Conservation (phyloP, 2,113 vertebrate genomes). For the Rissa tridactyla region DNA sequence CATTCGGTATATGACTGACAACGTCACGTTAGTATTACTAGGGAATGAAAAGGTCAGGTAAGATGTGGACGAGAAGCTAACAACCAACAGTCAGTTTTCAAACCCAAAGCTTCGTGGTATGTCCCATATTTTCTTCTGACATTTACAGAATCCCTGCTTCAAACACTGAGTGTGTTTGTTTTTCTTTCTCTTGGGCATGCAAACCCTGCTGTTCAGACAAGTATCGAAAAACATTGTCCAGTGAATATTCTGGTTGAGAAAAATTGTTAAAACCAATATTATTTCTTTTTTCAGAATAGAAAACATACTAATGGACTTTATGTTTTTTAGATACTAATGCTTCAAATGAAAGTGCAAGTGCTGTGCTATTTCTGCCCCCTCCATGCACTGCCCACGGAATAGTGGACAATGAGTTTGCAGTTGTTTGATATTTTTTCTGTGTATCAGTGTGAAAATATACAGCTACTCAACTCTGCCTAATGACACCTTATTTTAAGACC, state of each 20-base stretch:
- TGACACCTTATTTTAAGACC: background rate
- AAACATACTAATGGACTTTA: background rate
- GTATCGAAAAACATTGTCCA: background rate
- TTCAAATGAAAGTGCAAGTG: background rate
- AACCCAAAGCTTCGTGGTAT: background rate
- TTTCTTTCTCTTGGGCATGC: background rate
- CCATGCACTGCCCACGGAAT: rapidly evolving
- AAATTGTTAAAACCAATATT: background rate
- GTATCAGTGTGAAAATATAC: background rate
- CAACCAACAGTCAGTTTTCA: background rate
- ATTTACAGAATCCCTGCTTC: background rate
- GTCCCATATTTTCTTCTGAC: background rate
- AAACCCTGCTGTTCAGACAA: background rate
- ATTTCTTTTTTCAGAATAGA: background rate
- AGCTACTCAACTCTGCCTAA: background rate
- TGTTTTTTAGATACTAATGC: background rate
- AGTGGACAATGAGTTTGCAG: background rate
- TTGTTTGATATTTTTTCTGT: background rate
- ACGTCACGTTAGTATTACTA: rapidly evolving
- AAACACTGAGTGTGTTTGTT: background rate
- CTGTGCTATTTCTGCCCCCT: background rate
- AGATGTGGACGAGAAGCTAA: background rate
- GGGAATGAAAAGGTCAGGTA: background rate
- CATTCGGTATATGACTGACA: background rate
- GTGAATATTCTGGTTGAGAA: background rate